These are phyloP conservation scores for Hemicentrotus pulcherrimus DNA, from an alignment of 35 echinoderm and acorn worm species.

Conservation along the genomic window DNA sequence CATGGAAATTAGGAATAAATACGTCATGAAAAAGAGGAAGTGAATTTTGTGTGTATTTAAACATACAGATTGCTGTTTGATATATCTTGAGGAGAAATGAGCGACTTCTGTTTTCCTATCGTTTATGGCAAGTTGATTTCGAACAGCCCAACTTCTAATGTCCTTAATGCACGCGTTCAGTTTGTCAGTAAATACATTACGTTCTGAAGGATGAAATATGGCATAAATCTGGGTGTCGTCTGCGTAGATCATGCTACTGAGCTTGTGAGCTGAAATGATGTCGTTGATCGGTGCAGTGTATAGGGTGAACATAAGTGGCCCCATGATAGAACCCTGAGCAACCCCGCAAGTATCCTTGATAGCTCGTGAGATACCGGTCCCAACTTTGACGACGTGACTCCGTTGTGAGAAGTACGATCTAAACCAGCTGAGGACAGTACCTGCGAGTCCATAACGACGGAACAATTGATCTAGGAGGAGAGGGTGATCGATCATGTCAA, in stretches of 20 bases:
- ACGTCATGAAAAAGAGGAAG: no score
- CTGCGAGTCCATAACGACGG: no score
- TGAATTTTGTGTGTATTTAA: no score
- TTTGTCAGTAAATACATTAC: background rate
- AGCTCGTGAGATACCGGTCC: background rate
- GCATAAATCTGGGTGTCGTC: conserved; percentile 67
- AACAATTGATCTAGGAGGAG: no score
- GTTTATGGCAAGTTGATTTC: no score
- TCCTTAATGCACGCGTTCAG: conserved; percentile 21
- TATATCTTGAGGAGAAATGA: no score
- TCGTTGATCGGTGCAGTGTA: conserved; percentile 58
- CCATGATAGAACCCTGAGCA: conserved; percentile 65
- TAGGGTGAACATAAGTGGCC: conserved; percentile 53
- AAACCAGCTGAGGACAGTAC: no score
- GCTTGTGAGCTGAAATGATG: conserved; percentile 49
- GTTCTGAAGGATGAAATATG: background rate
- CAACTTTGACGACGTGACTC: background rate
- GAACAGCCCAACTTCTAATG: conserved; percentile 25
- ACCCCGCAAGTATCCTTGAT: conserved; percentile 29
- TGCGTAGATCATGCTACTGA: conserved; percentile 59
- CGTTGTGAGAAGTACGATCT: no score
- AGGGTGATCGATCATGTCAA: no score
- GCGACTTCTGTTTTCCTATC: no score
- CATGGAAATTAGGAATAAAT: no score
- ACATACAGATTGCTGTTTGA: no score